A percentile compares a stretch with the other conserved stretches of the same genome.
These are phyloP conservation scores for Podiceps cristatus DNA, from an alignment of 2,113 vertebrate species.

Conservation along the genomic window DNA sequence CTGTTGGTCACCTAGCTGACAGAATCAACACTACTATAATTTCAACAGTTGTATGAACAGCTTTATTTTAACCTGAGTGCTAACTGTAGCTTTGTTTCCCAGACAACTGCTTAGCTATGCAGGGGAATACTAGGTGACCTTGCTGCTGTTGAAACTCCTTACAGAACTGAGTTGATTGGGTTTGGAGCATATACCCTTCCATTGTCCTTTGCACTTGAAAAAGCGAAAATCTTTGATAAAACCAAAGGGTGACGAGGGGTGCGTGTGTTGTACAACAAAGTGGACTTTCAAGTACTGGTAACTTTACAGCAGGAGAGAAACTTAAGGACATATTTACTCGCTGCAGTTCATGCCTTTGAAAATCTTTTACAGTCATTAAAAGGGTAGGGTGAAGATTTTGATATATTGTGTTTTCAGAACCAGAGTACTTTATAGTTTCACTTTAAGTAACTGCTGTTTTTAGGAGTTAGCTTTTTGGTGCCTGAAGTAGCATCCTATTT, in stretches of 20 bases:
- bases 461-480: background rate
- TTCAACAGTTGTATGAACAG: fast-evolving
- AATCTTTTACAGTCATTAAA: conserved; percentile 9
- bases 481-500: background rate
- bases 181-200: background rate
- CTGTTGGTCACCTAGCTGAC: background rate
- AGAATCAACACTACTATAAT: background rate
- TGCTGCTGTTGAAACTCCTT: background rate
- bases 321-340: background rate
- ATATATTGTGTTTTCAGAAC: background rate
- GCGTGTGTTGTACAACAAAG: background rate
- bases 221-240: background rate
- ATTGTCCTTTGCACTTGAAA: background rate
- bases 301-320: background rate
- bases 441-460: conserved; percentile 11
- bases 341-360: conserved; percentile 22
- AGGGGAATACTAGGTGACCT: background rate
- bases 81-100: background rate
- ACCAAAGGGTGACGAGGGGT: background rate
- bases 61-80: background rate
- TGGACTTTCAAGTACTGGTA: background rate
- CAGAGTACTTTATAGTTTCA: background rate
- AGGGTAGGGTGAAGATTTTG: background rate
- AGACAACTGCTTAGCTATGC: background rate
- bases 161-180: background rate